A percentile compares a stretch with the other conserved stretches of the same genome.
Conservation (phyloP, 1,140 invertebrate species). For the Aporrectodea caliginosa region DNA sequence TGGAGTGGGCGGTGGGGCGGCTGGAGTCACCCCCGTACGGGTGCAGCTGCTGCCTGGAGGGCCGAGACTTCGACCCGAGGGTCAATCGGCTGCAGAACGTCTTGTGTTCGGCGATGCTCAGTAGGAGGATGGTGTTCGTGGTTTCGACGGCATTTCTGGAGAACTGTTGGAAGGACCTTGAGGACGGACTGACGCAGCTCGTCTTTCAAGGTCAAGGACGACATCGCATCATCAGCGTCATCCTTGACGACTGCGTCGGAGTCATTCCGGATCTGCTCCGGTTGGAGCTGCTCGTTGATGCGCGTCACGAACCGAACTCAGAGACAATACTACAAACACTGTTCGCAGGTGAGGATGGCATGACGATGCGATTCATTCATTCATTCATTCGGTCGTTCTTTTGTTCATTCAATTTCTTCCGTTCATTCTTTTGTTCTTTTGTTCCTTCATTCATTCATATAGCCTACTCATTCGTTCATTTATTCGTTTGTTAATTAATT, state of each 20-base stretch:
- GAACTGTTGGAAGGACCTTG: slow-evolving; percentile 42
- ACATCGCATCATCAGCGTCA: slow-evolving; percentile 44
- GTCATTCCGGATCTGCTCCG: slow-evolving; percentile 44
- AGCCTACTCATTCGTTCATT: too few species aligned
- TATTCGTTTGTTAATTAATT: too few species aligned
- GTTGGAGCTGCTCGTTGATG: slow-evolving; percentile 40
- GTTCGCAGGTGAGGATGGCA: slow-evolving; percentile 43
- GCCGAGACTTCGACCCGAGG: slow-evolving; percentile 29
- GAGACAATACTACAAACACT: slow-evolving; percentile 39
- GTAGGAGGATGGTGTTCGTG: slow-evolving; percentile 45
- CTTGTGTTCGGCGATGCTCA: slow-evolving; percentile 48
- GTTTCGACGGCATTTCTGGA: slow-evolving; percentile 42
- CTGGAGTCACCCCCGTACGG: slow-evolving; percentile 42
- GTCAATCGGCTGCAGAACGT: slow-evolving; percentile 39
- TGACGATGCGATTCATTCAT: too few species aligned
- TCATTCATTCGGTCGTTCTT: too few species aligned
- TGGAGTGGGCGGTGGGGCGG: slow-evolving; percentile 38
- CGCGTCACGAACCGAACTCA: slow-evolving; percentile 42
- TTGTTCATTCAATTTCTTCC: too few species aligned
- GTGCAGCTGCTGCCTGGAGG: slow-evolving; percentile 42
- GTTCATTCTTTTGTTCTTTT: too few species aligned
- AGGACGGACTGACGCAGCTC: slow-evolving; percentile 44
- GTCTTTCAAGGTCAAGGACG: slow-evolving; percentile 42
- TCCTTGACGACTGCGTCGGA: slow-evolving; percentile 40
- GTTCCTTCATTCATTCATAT: too few species aligned